phyloP scores from a whole-genome alignment of 2,113 vertebrate species.

The Tragelaphus buxtoni region DNA sequence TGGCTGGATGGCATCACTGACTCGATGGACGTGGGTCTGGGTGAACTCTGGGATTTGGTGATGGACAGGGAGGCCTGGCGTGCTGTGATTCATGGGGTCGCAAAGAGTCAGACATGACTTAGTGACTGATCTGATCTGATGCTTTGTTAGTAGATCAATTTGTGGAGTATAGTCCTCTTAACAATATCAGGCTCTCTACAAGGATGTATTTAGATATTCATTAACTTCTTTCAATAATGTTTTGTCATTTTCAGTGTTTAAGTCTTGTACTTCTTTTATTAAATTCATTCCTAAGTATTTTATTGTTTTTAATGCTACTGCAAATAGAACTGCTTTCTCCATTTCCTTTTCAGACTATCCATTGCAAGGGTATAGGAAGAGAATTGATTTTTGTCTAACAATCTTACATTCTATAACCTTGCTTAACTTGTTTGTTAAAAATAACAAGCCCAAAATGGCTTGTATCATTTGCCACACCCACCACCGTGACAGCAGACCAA shows the following conservation, averaged over 20 bases:
- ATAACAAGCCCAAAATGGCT: not conserved
- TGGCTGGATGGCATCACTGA: too few relatives aligned
- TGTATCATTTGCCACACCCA: not conserved
- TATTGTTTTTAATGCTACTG: not conserved
- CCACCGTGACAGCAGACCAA: not conserved
- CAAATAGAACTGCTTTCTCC: not conserved
- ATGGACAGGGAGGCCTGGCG: too few relatives aligned
- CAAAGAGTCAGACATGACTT: too few relatives aligned
- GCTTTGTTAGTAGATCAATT: not conserved
- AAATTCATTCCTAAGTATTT: not conserved
- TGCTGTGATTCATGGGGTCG: too few relatives aligned
- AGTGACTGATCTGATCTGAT: too few relatives aligned
- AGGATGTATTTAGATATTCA: not conserved
- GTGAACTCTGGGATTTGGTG: too few relatives aligned
- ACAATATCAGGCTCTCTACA: not conserved
- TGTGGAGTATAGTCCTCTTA: not conserved
- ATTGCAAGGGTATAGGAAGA: not conserved
- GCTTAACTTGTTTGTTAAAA: not conserved
- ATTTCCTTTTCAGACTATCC: not conserved
- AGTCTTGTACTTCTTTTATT: not conserved
- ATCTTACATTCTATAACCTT: not conserved
- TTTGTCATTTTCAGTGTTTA: not conserved
- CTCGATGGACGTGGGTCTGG: too few relatives aligned
- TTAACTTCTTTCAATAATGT: not conserved
- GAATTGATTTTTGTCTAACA: not conserved